Percentiles rank a stretch among this genome's conserved stretches.
Conservation (phyloP, 2,888 invertebrate species). For the Hartigia nigra region DNA sequence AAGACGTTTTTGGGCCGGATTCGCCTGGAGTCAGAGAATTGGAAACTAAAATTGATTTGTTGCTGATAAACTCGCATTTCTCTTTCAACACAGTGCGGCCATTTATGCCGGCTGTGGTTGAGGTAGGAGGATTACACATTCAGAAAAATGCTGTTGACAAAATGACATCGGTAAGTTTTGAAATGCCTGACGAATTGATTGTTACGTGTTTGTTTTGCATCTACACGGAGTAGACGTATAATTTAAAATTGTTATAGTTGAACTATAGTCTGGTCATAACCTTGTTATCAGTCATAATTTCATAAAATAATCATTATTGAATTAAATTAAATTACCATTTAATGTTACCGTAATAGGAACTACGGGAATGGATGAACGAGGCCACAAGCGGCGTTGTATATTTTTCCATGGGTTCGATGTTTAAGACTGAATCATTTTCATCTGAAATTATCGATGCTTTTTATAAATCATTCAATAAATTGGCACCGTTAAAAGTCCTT, state of each 20-base stretch:
- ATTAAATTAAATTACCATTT: no score
- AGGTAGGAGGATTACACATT: slow-evolving; percentile 71
- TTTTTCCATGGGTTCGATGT: slow-evolving; percentile 59
- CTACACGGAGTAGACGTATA: no score
- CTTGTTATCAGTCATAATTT: no score
- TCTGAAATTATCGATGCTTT: slow-evolving; percentile 36
- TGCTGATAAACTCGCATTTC: slow-evolving; percentile 68
- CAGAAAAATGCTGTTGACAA: slow-evolving; percentile 41
- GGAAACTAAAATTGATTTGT: slow-evolving; percentile 66
- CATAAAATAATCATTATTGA: not conserved
- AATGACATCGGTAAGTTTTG: slow-evolving; percentile 36
- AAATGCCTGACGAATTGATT: not conserved
- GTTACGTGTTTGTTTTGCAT: no score
- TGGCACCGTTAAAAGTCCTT: slow-evolving; percentile 52
- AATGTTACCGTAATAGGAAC: slow-evolving; percentile 36
- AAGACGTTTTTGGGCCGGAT: slow-evolving; percentile 40
- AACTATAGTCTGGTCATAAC: no score
- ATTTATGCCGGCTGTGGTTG: slow-evolving; percentile 64
- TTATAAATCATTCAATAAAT: slow-evolving; percentile 46
- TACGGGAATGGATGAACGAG: slow-evolving; percentile 56
- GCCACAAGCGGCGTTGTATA: slow-evolving; percentile 57
- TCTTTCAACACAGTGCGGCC: slow-evolving; percentile 66
- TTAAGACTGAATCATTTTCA: slow-evolving; percentile 53
- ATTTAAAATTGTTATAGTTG: no score
- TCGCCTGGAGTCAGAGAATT: slow-evolving; percentile 63